Evolutionary conservation across 2,888 invertebrate genomes (phyloP).

Genomic region (Tipula vernalis): DNA sequence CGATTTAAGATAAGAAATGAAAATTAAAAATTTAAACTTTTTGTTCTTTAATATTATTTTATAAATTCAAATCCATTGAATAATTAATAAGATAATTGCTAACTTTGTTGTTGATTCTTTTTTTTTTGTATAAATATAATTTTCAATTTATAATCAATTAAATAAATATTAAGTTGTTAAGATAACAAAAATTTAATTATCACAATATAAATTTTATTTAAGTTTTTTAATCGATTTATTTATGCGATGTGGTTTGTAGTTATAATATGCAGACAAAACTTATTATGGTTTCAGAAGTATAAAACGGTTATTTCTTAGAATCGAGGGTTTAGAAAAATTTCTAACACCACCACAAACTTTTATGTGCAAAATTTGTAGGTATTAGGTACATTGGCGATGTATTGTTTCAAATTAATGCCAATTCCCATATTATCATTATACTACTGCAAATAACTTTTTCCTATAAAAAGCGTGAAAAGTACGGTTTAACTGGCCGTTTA

Average conservation of each 20-base stretch:
- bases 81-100: neutral
- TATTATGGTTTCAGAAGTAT: no score
- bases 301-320: no score
- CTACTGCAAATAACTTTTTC: no score
- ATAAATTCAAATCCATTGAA: neutral
- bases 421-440: no score
- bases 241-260: neutral
- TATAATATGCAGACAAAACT: no score
- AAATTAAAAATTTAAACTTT: neutral
- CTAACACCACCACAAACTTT: no score
- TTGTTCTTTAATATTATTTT: neutral
- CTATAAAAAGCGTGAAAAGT: no score
- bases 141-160: neutral
- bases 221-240: neutral
- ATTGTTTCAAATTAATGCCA: no score
- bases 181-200: neutral
- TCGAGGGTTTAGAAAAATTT: no score
- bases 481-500: no score
- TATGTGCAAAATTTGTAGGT: no score
- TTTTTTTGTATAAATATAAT: neutral
- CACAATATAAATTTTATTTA: neutral
- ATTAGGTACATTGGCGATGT: no score
- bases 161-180: neutral
- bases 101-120: neutral
- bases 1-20: neutral